Evolutionary conservation across 2,113 vertebrate species (phyloP).

Genomic region (Forbesichthys agassizii): DNA sequence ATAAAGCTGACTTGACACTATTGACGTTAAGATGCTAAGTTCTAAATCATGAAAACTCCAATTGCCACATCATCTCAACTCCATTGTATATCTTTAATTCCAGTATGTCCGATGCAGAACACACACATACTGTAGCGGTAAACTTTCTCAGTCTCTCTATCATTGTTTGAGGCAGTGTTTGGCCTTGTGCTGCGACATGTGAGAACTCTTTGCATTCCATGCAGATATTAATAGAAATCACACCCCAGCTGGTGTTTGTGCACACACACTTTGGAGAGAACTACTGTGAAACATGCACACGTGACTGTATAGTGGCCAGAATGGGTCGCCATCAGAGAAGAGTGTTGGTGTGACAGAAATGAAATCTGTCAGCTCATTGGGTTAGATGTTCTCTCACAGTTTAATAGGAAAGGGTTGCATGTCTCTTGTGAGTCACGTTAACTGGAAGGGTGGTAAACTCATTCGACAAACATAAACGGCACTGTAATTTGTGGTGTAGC

Average conservation of each 20-base stretch:
- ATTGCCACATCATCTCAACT: neutral
- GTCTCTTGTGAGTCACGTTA: conserved; percentile 44
- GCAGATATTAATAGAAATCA: conserved; percentile 58
- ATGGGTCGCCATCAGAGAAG: neutral
- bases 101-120: neutral
- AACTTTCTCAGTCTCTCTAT: conserved; percentile 32
- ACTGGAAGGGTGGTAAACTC: conserved; percentile 38
- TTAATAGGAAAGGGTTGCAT: conserved; percentile 39
- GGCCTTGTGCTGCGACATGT: conserved; percentile 37
- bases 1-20: too few species aligned
- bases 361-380: neutral
- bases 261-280: conserved; percentile 14
- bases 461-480: conserved; percentile 17
- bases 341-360: neutral
- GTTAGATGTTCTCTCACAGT: neutral
- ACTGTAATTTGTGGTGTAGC: neutral
- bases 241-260: conserved; percentile 23
- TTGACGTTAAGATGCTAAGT: too few species aligned
- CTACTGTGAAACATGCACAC: conserved; percentile 7
- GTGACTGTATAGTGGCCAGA: neutral
- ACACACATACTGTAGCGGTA: conserved; percentile 8
- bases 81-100: neutral
- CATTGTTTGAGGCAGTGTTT: conserved; percentile 50
- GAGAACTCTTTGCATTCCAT: conserved; percentile 50
- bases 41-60: neutral